Conservation (phyloP, 2,888 invertebrate species). For the Apoda limacodes region DNA sequence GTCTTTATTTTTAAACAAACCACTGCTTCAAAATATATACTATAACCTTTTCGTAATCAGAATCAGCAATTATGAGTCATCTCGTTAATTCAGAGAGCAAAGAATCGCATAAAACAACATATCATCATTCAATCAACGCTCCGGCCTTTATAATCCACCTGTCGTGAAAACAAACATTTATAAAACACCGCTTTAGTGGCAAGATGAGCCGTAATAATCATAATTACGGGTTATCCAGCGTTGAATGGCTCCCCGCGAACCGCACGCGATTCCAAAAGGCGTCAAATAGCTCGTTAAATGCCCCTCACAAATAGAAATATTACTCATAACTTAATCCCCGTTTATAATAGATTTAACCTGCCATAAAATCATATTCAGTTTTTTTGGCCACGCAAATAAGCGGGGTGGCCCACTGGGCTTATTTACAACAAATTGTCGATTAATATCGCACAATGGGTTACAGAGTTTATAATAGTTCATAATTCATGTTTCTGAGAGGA, state of each 20-base stretch:
- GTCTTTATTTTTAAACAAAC: too few relatives aligned
- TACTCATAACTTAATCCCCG: constrained; percentile 66
- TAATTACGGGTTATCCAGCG: constrained; percentile 45
- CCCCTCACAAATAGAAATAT: constrained; percentile 64
- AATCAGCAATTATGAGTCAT: too few relatives aligned
- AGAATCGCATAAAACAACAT: constrained; percentile 26
- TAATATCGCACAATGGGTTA: constrained; percentile 49
- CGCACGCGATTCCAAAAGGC: constrained; percentile 53
- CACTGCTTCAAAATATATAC: too few relatives aligned
- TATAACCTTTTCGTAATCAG: too few relatives aligned
- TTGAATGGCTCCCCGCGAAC: constrained; percentile 31
- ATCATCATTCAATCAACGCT: constrained; percentile 32
- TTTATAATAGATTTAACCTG: constrained; percentile 66
- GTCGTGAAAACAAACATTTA: constrained; percentile 54
- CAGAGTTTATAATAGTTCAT: constrained; percentile 63
- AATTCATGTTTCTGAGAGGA: constrained; percentile 57
- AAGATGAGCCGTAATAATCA: constrained; percentile 6
- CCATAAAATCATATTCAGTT: constrained; percentile 64
- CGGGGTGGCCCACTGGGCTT: constrained; percentile 47
- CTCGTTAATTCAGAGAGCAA: constrained; percentile 21
- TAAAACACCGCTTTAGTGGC: too few relatives aligned
- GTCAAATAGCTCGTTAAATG: constrained; percentile 63
- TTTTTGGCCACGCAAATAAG: constrained; percentile 46
- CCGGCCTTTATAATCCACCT: constrained; percentile 41
- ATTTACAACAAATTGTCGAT: constrained; percentile 54